Base-by-base conservation (phyloP, 2,797 vertebrate species). In the Pangasius sanitwongsei region DNA sequence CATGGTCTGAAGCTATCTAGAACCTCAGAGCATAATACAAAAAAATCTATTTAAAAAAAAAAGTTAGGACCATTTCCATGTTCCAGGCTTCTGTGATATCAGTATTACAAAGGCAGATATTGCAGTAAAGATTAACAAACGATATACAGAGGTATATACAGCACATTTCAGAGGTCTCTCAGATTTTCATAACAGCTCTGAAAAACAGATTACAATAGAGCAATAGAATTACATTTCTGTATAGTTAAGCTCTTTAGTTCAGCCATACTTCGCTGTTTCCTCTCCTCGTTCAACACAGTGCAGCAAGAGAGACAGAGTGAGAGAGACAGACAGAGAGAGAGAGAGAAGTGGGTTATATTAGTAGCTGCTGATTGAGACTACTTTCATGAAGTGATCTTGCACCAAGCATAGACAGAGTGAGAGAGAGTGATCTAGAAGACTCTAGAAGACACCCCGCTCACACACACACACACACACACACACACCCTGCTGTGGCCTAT, bases 261-360 rank as follows among this genome's bases (percentile, higher is more conserved):
- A 65, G 28, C 4, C 12, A 13, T n/a, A 65, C n/a, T n/a, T 65
- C 28, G n/a, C 9, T 1, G 28, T 65, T n/a, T 65, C 63, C 63
- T 65, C 28, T n/a, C 28, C 63, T 65, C 8, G 8, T n/a, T 65
- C 28, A 65, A n/a, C 28, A 65, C 8, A 65, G 59, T 20, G 59
- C 55, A 63, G 25, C 25, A 8, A 13, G 25, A 28, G 25, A 65
- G 25, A 28, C 25, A 28, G 63, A n/a, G 28, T 31, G 28, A 67
- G 63, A 31, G 28, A 13, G 63, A 65, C 7, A 63, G 61, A 81
- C 13, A 65, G 48, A 75, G 57, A 82, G 44, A 44, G 70, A 48
- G n/a, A 81, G n/a, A 77, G 41, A 84, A 25, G 53, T 50, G 28
- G 18, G 13, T 53, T 11, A 93, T 95, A 94, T 94, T 91, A 85